Percentiles rank a stretch among this genome's conserved stretches.
phyloP scores from a whole-genome alignment of 2,797 vertebrate genomes.

The Coendou prehensilis region DNA sequence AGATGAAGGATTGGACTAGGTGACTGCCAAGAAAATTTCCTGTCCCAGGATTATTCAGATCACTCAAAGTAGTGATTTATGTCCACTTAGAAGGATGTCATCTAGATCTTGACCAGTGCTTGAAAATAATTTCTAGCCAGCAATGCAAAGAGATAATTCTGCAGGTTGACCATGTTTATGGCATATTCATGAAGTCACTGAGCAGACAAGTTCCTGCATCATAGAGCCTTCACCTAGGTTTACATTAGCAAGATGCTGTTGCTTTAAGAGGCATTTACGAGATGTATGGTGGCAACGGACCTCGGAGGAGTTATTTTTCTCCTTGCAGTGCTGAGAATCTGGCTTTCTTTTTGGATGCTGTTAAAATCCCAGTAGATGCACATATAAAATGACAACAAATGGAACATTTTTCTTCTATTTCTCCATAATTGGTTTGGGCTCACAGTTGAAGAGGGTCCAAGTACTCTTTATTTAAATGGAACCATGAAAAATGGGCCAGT shows the following conservation, averaged over 20 bases:
- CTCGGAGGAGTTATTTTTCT: slow-evolving; percentile 59
- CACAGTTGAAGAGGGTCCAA: slow-evolving; percentile 11
- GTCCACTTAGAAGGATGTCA: slow-evolving; percentile 29
- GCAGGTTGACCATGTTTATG: slow-evolving; percentile 60
- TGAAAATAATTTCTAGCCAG: slow-evolving; percentile 73
- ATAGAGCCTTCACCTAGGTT: slow-evolving; percentile 70
- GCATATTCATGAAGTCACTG: slow-evolving; percentile 77
- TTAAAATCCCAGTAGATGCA: slow-evolving; percentile 28
- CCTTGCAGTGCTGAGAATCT: slow-evolving; percentile 27
- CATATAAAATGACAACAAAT: background rate
- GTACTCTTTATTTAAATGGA: slow-evolving; percentile 7
- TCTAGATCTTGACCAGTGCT: slow-evolving; percentile 67
- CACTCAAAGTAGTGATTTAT: slow-evolving; percentile 64
- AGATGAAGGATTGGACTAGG: slow-evolving; percentile 49
- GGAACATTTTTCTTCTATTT: background rate
- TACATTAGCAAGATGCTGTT: background rate
- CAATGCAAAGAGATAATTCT: slow-evolving; percentile 65
- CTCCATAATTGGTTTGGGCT: background rate
- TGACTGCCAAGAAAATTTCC: slow-evolving; percentile 61
- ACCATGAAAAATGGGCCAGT: background rate
- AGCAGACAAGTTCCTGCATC: slow-evolving; percentile 55
- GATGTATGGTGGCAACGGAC: background rate
- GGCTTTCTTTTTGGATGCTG: background rate
- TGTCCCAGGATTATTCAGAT: slow-evolving; percentile 18
- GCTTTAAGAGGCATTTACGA: slow-evolving; percentile 39